Base-by-base conservation (phyloP, 2,888 invertebrate genomes). In the Stenodera caucasica region DNA sequence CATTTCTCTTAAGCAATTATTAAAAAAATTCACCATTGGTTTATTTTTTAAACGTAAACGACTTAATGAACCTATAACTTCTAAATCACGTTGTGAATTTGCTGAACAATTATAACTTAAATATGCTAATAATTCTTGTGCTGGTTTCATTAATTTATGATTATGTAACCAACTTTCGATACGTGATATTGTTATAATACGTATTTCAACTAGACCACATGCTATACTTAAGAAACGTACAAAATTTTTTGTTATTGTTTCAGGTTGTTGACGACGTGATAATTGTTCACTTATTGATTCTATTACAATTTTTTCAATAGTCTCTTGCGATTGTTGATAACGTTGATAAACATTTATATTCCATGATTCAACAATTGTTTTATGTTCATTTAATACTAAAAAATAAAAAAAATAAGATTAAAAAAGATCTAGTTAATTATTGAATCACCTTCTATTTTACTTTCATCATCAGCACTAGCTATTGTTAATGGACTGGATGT, bases 101-200 rank as follows among this genome's bases (percentile, higher is more conserved):
- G 86, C 84, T 15, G 90, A 90, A 69, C 95, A 94, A 82, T 98
- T 98, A 71, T 90, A 88, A 78, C 96, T 97, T 67, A 98, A 87
- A 72, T 92, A 90, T 57, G 96, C 90, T 26, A 98, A 82, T 56
- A 98, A 80, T 80, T 98, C 98, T 78, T 96, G 96, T 0, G 96
- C 96, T 21, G 91, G 88, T 72, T 94, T 89, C 84, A 93, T 92
- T 56, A 96, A 82, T 84, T 98, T 98, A 63, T 96, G 96, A 77
- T 97, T 97, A 78, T 96, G 96, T 60, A 98, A 84, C 97, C 97
- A 98, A 70, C 91, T 87, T 78, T 98, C 98, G 18, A 98, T 83
- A 0, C 92, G 88, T 0, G 90, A 87, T 1, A 91, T 89, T 0
- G 91, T 89, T 55, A 91, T 86, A 72, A 90, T 85, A 21, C 95